Percentiles rank a stretch among this genome's conserved stretches.
These are phyloP conservation scores for Epsilonema sp. DNA, from an alignment of 2,888 invertebrate genomes.

Conservation along the genomic window DNA sequence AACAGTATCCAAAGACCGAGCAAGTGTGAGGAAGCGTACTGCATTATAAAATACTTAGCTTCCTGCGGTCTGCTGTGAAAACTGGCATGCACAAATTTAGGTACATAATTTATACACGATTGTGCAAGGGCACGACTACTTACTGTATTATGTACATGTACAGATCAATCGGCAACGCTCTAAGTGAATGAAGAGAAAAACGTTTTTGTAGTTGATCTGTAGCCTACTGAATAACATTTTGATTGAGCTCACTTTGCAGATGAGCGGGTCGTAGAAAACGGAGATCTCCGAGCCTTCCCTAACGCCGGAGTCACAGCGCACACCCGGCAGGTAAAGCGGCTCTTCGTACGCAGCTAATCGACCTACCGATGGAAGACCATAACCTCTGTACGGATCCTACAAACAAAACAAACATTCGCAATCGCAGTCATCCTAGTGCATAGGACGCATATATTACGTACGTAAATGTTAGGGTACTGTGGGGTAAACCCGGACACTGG, in stretches of 20 bases:
- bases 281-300: constrained; percentile 47
- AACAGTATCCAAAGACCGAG: background rate
- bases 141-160: no score
- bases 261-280: constrained; percentile 49
- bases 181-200: no score
- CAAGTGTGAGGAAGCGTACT: no score
- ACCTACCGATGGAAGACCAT: constrained; percentile 47
- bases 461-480: no score
- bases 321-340: constrained; percentile 32
- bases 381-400: constrained; percentile 44
- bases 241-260: constrained; percentile 46
- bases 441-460: no score
- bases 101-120: no score
- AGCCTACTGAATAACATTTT: no score
- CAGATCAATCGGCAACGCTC: no score
- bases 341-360: constrained; percentile 41
- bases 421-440: background rate
- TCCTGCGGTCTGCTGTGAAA: background rate
- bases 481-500: no score
- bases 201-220: no score
- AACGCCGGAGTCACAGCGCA: constrained; percentile 45
- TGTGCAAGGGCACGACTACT: no score
- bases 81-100: background rate
- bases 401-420: constrained; percentile 7
- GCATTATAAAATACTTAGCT: no score